Evolutionary conservation across 2,113 vertebrate species (phyloP).

Genomic region (Sterna hirundo): DNA sequence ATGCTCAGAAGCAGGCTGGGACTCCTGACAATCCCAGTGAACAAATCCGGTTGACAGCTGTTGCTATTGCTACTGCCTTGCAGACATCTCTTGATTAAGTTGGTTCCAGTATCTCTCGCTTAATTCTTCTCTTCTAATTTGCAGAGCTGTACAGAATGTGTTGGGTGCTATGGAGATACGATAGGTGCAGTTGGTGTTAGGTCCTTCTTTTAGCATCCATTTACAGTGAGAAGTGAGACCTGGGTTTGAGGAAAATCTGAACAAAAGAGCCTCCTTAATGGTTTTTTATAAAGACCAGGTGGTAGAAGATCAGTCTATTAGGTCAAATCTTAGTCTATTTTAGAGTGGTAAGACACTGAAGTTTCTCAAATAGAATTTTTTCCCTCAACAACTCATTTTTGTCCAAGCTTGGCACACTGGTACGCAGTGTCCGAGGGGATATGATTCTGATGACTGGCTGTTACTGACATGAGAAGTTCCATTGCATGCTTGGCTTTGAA

Average conservation of each 20-base stretch:
- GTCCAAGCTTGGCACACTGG: background rate
- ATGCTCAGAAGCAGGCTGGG: background rate
- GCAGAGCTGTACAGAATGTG: background rate
- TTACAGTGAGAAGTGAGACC: background rate
- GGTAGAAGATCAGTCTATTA: background rate
- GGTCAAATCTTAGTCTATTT: background rate
- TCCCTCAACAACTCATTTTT: background rate
- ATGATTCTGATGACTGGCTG: background rate
- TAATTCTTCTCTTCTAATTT: background rate
- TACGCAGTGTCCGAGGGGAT: background rate
- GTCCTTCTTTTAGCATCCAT: background rate
- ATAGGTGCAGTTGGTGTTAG: background rate
- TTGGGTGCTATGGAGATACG: accelerated
- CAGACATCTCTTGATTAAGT: background rate
- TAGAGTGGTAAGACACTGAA: background rate
- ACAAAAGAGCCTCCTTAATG: background rate
- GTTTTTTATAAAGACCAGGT: background rate
- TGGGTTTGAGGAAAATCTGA: background rate
- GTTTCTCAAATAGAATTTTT: background rate
- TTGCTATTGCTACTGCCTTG: background rate
- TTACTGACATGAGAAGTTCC: background rate
- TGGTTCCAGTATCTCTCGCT: background rate
- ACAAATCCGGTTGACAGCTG: background rate
- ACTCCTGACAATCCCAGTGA: background rate
- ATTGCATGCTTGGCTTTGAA: background rate